phyloP scores from a whole-genome alignment of 2,113 vertebrate species.

The Solea solea region DNA sequence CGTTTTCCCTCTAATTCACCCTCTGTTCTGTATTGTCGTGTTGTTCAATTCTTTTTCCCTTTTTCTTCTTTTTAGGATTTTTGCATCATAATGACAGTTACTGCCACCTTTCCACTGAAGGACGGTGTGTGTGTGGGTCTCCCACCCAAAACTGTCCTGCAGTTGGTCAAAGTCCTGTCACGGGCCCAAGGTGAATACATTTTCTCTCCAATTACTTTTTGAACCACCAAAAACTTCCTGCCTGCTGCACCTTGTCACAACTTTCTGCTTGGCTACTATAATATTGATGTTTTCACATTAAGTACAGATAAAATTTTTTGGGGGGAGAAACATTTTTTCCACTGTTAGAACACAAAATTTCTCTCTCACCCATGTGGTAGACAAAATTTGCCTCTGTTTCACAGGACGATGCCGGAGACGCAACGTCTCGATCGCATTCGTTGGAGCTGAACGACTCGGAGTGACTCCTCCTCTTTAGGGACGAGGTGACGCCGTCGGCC shows the following conservation, averaged over 20 bases:
- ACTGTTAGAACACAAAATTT: not conserved
- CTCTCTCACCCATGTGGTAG: conserved; percentile 93
- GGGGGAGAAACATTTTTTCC: not conserved
- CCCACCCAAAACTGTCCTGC: too few relatives aligned
- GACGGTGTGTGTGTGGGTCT: too few relatives aligned
- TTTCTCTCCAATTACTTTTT: too few relatives aligned
- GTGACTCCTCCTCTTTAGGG: conserved; percentile 88
- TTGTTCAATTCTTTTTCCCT: too few relatives aligned
- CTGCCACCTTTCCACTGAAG: too few relatives aligned
- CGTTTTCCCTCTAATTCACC: not conserved
- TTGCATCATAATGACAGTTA: too few relatives aligned
- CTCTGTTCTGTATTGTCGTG: not conserved
- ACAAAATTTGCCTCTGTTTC: conserved; percentile 94
- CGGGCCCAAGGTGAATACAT: too few relatives aligned
- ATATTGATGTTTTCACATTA: not conserved
- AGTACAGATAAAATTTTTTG: not conserved
- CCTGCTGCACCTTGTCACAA: too few relatives aligned
- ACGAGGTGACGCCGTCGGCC: conserved; percentile 84
- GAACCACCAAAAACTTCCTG: too few relatives aligned
- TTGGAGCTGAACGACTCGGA: conserved; percentile 96
- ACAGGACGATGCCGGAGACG: conserved; percentile 92
- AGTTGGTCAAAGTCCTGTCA: too few relatives aligned
- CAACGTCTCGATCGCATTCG: conserved; percentile 92
- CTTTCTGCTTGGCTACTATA: not conserved
- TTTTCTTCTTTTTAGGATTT: too few relatives aligned